phyloP scores from a whole-genome alignment of 2,113 vertebrate species.

The Ifrita kowaldi region DNA sequence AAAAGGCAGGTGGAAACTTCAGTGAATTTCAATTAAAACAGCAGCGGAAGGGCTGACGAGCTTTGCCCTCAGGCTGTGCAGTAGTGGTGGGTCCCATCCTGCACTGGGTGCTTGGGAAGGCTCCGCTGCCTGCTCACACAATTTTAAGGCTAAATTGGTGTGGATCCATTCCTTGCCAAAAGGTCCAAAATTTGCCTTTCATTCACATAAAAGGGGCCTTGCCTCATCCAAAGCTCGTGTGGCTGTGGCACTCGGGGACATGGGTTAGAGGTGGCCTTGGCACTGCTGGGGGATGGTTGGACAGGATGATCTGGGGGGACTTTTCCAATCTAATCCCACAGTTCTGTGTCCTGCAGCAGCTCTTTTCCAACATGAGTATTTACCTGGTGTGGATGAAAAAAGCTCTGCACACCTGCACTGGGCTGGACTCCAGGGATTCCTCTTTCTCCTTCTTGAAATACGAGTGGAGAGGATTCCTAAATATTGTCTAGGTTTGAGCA shows the following conservation, averaged over 20 bases:
- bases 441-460: neutral
- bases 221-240: neutral
- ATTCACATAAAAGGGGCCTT: neutral
- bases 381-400: neutral
- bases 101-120: neutral
- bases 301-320: neutral
- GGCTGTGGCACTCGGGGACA: neutral
- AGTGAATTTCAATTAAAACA: neutral
- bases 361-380: neutral
- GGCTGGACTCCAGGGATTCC: neutral
- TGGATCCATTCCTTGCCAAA: neutral
- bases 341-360: neutral
- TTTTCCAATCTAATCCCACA: neutral
- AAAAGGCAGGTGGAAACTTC: neutral
- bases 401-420: neutral
- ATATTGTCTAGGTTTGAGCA: neutral
- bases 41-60: neutral
- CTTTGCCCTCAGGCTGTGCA: neutral
- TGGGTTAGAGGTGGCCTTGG: neutral
- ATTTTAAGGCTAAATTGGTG: neutral
- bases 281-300: neutral
- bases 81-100: neutral
- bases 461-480: neutral
- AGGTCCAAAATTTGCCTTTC: neutral
- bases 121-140: fast-evolving